Conservation (phyloP, 1,140 invertebrate species). For the Sarcophaga bullata region DNA sequence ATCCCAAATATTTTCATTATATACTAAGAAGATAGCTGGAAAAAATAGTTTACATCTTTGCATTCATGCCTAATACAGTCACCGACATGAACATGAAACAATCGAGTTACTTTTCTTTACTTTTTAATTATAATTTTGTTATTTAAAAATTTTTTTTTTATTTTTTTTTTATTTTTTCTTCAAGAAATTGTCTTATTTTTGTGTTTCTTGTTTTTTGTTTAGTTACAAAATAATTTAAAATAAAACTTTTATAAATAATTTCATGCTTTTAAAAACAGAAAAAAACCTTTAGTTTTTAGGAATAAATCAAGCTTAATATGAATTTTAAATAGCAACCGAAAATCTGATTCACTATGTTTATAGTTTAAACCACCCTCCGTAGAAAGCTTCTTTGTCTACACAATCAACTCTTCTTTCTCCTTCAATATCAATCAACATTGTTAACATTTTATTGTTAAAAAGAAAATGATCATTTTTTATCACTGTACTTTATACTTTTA, state of each 20-base stretch:
- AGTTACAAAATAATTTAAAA: too few species aligned
- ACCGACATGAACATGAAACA: constrained; percentile 4
- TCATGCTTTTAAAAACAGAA: too few species aligned
- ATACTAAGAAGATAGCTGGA: not conserved
- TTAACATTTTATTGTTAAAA: too few species aligned
- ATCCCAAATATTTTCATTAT: too few species aligned
- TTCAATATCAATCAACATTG: not conserved
- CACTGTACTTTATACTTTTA: not conserved
- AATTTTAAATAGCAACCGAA: not conserved
- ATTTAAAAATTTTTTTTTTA: not conserved
- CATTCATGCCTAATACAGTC: not conserved
- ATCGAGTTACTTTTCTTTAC: not conserved
- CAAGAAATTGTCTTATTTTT: too few species aligned
- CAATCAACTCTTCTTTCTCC: too few species aligned
- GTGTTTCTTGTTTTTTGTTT: too few species aligned
- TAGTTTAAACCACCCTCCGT: not conserved
- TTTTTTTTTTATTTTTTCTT: not conserved
- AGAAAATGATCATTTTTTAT: not conserved
- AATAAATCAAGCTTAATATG: not conserved
- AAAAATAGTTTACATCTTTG: not conserved
- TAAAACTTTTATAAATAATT: too few species aligned
- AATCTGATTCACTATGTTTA: too few species aligned
- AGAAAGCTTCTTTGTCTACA: not conserved
- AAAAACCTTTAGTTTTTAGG: not conserved
- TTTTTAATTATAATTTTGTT: not conserved